phyloP scores from a whole-genome alignment of 1,140 invertebrate species.

The Rhagoletis pomonella region DNA sequence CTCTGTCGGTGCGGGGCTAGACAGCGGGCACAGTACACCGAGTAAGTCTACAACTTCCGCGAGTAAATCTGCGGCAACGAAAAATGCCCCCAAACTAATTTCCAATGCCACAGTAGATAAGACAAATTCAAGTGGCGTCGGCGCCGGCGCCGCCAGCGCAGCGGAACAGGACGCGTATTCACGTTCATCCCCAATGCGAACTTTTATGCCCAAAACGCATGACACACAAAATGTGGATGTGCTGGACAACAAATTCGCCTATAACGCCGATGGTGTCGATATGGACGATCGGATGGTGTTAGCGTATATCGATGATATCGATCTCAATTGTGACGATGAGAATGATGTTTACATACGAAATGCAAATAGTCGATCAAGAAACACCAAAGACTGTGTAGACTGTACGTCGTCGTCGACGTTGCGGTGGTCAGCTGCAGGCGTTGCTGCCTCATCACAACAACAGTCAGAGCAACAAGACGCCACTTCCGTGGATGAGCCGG shows the following conservation, averaged over 20 bases:
- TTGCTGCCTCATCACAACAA: neutral
- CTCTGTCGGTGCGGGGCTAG: constrained; percentile 24
- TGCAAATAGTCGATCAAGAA: constrained; percentile 51
- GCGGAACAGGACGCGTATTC: neutral
- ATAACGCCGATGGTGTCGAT: constrained; percentile 60
- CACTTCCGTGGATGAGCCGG: constrained; percentile 64
- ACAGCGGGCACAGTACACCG: neutral
- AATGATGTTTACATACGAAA: constrained; percentile 55
- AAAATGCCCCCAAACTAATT: constrained; percentile 11
- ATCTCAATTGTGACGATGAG: constrained; percentile 65
- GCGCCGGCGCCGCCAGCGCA: no score
- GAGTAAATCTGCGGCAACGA: constrained; percentile 22
- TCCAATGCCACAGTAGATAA: neutral
- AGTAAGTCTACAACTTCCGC: constrained; percentile 25
- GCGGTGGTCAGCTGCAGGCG: constrained; percentile 31
- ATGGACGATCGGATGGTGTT: constrained; percentile 63
- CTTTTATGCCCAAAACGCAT: constrained; percentile 7
- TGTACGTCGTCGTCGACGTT: constrained; percentile 55
- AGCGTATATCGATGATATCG: constrained; percentile 63
- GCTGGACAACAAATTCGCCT: constrained; percentile 59
- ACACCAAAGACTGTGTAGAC: constrained; percentile 60
- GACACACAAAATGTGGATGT: constrained; percentile 38
- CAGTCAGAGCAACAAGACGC: neutral
- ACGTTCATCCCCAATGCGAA: neutral
- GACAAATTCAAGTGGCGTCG: no score